Conservation (phyloP, 2,888 invertebrate species). For the Stenotaenia linearis region DNA sequence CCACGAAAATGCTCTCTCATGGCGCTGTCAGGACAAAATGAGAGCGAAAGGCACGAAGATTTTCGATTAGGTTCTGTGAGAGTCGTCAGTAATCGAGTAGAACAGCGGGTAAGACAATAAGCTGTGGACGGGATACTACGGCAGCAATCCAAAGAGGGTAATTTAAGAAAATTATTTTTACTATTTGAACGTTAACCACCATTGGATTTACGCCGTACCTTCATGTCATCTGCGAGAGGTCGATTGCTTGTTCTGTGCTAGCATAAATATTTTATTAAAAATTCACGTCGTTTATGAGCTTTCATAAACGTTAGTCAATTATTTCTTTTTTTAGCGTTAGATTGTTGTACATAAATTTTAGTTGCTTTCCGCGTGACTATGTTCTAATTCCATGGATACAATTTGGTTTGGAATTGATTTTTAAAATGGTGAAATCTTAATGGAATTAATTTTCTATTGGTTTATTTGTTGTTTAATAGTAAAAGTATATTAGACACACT, state of each 20-base stretch:
- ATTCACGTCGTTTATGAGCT: not conserved
- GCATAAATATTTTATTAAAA: not conserved
- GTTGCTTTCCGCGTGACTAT: not conserved
- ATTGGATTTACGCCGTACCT: constrained; percentile 4
- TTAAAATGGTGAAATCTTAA: not conserved
- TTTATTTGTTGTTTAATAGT: too few relatives aligned
- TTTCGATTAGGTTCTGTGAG: constrained; percentile 30
- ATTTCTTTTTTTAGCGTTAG: not conserved
- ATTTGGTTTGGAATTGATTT: not conserved
- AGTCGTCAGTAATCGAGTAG: constrained; percentile 27
- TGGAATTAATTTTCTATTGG: not conserved
- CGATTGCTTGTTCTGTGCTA: not conserved
- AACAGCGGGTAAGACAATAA: constrained; percentile 24
- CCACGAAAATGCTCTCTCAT: constrained; percentile 32
- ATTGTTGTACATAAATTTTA: not conserved
- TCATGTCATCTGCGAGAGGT: constrained; percentile 5
- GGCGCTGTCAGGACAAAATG: constrained; percentile 30
- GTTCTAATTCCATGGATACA: constrained; percentile 12
- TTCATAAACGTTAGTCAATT: not conserved
- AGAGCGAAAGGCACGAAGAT: constrained; percentile 29
- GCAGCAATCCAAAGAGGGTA: not conserved
- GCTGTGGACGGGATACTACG: not conserved
- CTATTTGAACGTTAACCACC: constrained; percentile 2
- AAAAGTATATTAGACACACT: not conserved
- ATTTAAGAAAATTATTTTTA: not conserved